These are phyloP conservation scores for Andrena praecox DNA, from an alignment of 2,888 invertebrate species.

Conservation along the genomic window DNA sequence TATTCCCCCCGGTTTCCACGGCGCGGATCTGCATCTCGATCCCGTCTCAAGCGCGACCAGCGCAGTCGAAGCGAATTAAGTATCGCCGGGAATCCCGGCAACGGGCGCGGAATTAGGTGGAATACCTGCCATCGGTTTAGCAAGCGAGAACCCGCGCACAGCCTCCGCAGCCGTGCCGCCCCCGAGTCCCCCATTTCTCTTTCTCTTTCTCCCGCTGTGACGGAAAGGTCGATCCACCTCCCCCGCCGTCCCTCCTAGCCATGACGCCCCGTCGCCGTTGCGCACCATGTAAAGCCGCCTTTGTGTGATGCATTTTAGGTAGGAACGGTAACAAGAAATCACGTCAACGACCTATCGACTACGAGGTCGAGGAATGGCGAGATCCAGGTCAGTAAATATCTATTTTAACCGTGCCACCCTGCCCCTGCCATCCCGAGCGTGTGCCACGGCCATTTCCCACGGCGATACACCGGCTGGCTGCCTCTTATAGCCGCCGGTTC, in stretches of 20 bases:
- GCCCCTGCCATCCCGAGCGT: not conserved
- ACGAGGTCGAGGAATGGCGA: constrained; percentile 91
- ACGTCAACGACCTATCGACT: constrained; percentile 87
- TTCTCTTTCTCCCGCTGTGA: constrained; percentile 7
- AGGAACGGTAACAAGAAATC: constrained; percentile 87
- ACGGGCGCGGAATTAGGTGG: constrained; percentile 61
- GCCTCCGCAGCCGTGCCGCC: not conserved
- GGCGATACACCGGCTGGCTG: constrained; percentile 60
- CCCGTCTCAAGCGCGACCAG: not conserved
- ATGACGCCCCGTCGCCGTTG: constrained; percentile 35
- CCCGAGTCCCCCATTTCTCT: not conserved
- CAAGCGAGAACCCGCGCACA: constrained; percentile 20
- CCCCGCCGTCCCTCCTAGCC: constrained; percentile 14
- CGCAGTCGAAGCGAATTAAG: constrained; percentile 4
- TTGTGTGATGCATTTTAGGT: constrained; percentile 83
- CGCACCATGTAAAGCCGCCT: constrained; percentile 65
- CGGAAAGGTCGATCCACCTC: constrained; percentile 45
- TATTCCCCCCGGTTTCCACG: constrained; percentile 34
- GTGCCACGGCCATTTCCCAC: constrained; percentile 64
- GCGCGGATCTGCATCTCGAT: constrained; percentile 29
- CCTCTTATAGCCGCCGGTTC: constrained; percentile 53
- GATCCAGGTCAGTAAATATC: constrained; percentile 87
- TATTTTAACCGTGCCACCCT: constrained; percentile 65
- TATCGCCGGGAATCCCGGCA: constrained; percentile 27
- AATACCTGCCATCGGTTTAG: constrained; percentile 53